Evolutionary conservation across 2,113 vertebrate species (phyloP).

Genomic region (Elephantulus edwardii): DNA sequence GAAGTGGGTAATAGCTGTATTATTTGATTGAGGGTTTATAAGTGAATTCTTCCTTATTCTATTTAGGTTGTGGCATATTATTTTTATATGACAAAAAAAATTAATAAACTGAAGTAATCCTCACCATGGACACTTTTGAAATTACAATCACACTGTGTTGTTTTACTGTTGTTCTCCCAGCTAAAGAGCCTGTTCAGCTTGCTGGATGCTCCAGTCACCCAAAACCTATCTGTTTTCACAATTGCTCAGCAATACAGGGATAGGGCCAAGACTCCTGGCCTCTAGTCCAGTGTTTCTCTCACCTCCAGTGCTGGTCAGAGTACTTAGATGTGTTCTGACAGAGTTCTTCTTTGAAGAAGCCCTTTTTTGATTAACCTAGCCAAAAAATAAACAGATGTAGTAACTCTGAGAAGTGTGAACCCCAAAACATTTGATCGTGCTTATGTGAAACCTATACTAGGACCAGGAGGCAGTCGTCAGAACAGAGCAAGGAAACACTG

Average conservation of each 20-base stretch:
- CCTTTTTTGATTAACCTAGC: neutral
- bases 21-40: neutral
- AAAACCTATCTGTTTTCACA: neutral
- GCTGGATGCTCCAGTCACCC: neutral
- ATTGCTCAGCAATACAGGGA: neutral
- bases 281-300: neutral
- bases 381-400: neutral
- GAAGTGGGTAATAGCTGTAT: neutral
- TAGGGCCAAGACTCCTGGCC: neutral
- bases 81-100: neutral
- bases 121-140: neutral
- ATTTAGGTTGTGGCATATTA: neutral
- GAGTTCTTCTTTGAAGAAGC: too few relatives aligned
- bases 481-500: too few relatives aligned
- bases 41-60: neutral
- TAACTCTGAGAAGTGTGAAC: too few relatives aligned
- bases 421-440: too few relatives aligned
- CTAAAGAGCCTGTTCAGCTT: neutral
- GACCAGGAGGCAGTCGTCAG: too few relatives aligned
- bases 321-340: neutral
- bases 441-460: too few relatives aligned
- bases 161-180: neutral
- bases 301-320: neutral
- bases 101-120: neutral
- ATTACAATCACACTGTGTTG: neutral